Conservation (phyloP, 2,888 invertebrate species). For the Metallyticus violacea region DNA sequence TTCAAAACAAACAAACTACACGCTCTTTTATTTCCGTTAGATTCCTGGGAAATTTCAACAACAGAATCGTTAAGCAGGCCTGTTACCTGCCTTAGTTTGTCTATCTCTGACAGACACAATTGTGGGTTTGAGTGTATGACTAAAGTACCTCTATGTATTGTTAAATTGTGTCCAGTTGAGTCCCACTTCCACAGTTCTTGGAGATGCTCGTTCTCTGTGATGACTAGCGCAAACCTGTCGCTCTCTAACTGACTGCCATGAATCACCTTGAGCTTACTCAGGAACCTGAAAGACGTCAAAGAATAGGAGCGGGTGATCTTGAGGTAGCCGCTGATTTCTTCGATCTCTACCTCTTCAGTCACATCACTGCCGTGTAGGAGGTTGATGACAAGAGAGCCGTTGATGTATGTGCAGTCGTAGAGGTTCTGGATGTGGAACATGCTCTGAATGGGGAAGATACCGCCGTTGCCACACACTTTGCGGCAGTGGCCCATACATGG, state of each 20-base stretch:
- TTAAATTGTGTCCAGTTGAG: conserved; percentile 46
- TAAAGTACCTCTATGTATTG: conserved; percentile 63
- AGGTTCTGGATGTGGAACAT: conserved; percentile 50
- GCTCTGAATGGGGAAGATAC: neutral
- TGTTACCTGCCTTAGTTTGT: conserved; percentile 36
- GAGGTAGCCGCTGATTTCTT: conserved; percentile 71
- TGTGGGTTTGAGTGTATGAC: conserved; percentile 71
- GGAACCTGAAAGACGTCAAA: conserved; percentile 70
- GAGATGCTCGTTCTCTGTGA: conserved; percentile 75
- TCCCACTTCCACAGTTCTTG: conserved; percentile 68
- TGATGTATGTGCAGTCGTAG: conserved; percentile 74
- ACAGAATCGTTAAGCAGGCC: conserved; percentile 53
- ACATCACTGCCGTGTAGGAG: conserved; percentile 53
- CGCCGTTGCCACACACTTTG: conserved; percentile 1
- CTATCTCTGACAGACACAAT: conserved; percentile 55
- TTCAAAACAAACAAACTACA: conserved; percentile 48
- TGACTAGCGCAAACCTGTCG: conserved; percentile 48
- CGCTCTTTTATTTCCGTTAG: conserved; percentile 68
- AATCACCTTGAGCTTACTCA: conserved; percentile 67
- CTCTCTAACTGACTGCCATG: conserved; percentile 60
- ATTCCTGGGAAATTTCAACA: conserved; percentile 57
- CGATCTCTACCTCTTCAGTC: conserved; percentile 61
- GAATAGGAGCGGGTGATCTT: conserved; percentile 67
- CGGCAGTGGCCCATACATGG: conserved; percentile 8
- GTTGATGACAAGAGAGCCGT: conserved; percentile 70